Evolutionary conservation across 1,140 invertebrate species (phyloP), one percentile per base, ranked within the genome.

Genomic region (Dufourea novaeangliae): DNA sequence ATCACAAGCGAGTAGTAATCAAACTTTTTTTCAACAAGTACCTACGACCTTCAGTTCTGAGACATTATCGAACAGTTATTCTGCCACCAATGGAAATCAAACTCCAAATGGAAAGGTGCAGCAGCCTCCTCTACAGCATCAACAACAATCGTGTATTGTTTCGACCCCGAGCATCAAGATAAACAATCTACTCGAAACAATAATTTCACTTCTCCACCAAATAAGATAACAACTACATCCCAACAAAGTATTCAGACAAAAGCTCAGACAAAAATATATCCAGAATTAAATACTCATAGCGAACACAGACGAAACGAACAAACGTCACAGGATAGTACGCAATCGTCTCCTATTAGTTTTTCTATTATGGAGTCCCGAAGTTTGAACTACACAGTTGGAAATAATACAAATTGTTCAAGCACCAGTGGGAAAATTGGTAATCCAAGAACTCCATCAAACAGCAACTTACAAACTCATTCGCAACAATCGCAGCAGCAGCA

Each of bases 311-410:
- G 91, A 88, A 92, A 93, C 85, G 93, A 94, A 59, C 87, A 93
- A 75, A 85, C 88, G 46, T 90, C 91, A 41, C 94, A 94, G 85
- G 88, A 93, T 71, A 94, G 94, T 83, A 95, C 93, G 82, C 95
- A 96, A 82, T 95, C 95, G 1, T 96, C 95, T 3, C 95, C 95
- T 17, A 95, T 96, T 63, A 96, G 95, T 90, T 96, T 95, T 90
- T 95, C 95, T 6, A 94, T 95, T 73, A 95, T 96, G 93, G 95
- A 96, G 89, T 93, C 93, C 2, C 93, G 94, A 29, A 93, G 93
- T 17, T 88, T 95, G 46, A 95, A 93, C 85, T 96, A 95, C 84
- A 90, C 92, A 75, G 89, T 89, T 67, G 94, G 89, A 88, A 94
- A 92, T 86, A 91, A 83, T 14, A 87, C 86, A 17, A 89, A 85